Evolutionary conservation across 2,797 vertebrate genomes (phyloP).

Genomic region (Lophius americanus): DNA sequence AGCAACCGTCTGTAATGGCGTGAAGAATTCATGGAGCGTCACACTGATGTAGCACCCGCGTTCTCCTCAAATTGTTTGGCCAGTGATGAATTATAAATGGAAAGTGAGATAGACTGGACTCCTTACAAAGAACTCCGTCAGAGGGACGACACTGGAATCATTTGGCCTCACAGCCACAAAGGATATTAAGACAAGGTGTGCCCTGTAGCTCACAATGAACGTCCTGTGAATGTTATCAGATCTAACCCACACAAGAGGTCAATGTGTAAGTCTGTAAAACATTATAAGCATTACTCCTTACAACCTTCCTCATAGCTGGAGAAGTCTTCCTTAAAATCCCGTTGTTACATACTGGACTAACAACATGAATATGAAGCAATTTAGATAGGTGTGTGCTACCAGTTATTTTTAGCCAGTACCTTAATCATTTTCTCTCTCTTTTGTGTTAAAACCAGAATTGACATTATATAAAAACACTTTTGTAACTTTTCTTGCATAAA

Average conservation of each 20-base stretch:
- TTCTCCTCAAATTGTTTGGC: constrained; percentile 31
- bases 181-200: constrained; percentile 15
- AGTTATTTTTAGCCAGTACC: too few relatives aligned
- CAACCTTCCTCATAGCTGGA: neutral
- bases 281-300: neutral
- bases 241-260: neutral
- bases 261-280: constrained; percentile 7
- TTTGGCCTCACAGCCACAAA: neutral
- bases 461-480: constrained; percentile 1
- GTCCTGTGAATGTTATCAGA: constrained; percentile 23
- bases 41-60: constrained; percentile 21
- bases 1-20: constrained; percentile 4
- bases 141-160: neutral
- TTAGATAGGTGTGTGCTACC: neutral
- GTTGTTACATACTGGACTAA: constrained; percentile 11
- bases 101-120: constrained; percentile 27
- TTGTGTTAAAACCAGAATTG: constrained; percentile 6
- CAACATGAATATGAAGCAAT: constrained; percentile 1
- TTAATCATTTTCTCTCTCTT: neutral
- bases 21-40: constrained; percentile 2
- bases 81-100: constrained; percentile 35
- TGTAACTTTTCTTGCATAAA: too few relatives aligned
- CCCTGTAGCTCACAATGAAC: neutral
- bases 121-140: constrained; percentile 3
- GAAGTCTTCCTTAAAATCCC: neutral